phyloP scores from a whole-genome alignment of 2,888 invertebrate genomes.

The Acleris cristana region DNA sequence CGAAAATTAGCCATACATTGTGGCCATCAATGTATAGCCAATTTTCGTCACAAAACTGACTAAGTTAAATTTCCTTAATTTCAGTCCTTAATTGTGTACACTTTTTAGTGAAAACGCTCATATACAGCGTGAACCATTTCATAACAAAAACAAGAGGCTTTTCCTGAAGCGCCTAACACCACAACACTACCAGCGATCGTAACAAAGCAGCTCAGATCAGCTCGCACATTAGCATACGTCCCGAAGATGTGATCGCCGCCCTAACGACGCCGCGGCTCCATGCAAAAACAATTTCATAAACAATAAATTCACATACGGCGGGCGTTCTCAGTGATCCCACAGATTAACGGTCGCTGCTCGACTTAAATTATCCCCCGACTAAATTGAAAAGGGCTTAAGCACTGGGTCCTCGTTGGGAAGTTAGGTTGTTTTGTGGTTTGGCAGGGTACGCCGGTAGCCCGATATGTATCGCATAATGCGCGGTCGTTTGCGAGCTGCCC shows the following conservation, averaged over 20 bases:
- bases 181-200: no score
- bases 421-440: slow-evolving; percentile 19
- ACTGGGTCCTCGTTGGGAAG: not conserved
- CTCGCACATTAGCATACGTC: slow-evolving; percentile 30
- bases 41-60: no score
- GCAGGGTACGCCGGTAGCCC: slow-evolving; percentile 45
- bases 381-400: slow-evolving; percentile 24
- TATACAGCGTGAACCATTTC: no score
- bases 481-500: slow-evolving; percentile 16
- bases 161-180: no score
- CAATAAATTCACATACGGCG: slow-evolving; percentile 49
- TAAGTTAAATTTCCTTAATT: no score
- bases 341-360: slow-evolving; percentile 56
- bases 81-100: no score
- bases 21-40: no score
- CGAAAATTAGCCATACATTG: no score
- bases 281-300: slow-evolving; percentile 52
- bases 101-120: no score
- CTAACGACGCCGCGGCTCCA: slow-evolving; percentile 28
- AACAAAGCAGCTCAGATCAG: slow-evolving; percentile 18
- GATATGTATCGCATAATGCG: slow-evolving; percentile 54
- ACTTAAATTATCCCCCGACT: slow-evolving; percentile 46
- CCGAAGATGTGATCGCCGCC: slow-evolving; percentile 22
- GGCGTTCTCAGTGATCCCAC: slow-evolving; percentile 50
- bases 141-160: no score